Conservation (phyloP, 2,113 vertebrate genomes). For the Gymnogyps californianus region DNA sequence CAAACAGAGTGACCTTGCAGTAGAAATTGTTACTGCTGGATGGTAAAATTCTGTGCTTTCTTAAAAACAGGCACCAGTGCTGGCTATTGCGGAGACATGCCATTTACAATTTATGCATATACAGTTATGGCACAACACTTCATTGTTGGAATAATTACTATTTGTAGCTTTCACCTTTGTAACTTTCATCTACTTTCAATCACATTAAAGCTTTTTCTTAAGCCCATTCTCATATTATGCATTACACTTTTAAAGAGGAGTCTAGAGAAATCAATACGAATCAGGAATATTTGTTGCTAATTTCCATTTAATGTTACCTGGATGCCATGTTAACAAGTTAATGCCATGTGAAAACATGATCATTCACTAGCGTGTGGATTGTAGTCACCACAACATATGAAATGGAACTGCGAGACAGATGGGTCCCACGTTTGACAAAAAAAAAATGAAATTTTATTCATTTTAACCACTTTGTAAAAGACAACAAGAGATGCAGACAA, state of each 20-base stretch:
- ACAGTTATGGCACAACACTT: neutral
- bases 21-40: neutral
- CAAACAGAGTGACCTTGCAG: neutral
- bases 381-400: neutral
- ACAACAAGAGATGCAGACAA: neutral
- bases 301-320: neutral
- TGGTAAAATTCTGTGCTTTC: neutral
- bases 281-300: neutral
- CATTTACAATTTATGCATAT: neutral
- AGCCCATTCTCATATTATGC: neutral
- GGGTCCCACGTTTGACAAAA: neutral
- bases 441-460: neutral
- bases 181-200: neutral
- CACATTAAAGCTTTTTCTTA: neutral
- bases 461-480: neutral
- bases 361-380: neutral
- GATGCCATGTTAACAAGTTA: neutral
- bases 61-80: neutral
- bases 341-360: neutral
- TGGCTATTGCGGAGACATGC: neutral
- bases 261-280: neutral
- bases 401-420: rapidly evolving
- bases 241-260: neutral
- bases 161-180: neutral
- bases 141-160: neutral